Percentiles rank a stretch among this genome's conserved stretches.
Evolutionary conservation across 2,113 vertebrate species (phyloP).

Genomic region (Myotis lucifugus): DNA sequence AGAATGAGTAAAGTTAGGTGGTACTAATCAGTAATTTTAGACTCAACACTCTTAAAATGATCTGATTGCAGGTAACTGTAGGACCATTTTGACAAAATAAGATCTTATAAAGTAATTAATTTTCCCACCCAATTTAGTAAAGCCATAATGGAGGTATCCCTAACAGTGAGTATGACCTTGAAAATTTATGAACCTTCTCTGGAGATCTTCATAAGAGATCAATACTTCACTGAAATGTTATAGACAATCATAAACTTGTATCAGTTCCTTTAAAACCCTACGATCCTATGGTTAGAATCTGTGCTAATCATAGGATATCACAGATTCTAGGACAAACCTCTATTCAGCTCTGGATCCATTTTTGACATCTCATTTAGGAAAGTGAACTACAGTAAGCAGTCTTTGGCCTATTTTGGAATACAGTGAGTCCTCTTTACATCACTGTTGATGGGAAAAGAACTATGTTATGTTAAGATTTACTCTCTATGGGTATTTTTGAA

Average conservation of each 20-base stretch:
- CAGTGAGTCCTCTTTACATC: neutral
- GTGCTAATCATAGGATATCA: neutral
- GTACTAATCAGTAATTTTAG: slow-evolving; percentile 32
- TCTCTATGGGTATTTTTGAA: neutral
- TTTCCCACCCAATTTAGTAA: neutral
- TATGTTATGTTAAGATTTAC: neutral
- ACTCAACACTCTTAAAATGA: neutral
- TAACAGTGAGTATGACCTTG: neutral
- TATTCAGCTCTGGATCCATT: neutral
- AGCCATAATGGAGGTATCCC: neutral
- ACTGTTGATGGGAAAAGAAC: neutral
- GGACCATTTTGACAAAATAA: neutral
- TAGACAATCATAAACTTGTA: neutral
- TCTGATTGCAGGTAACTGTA: neutral
- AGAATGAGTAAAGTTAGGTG: neutral
- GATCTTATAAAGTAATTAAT: slow-evolving; percentile 17
- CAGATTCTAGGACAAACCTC: slow-evolving; percentile 2
- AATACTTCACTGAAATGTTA: neutral
- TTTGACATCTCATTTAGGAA: neutral
- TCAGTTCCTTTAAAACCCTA: neutral
- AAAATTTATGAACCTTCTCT: neutral
- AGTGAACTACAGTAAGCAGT: neutral
- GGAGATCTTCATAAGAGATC: slow-evolving; percentile 14
- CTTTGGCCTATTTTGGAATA: slow-evolving; percentile 20
- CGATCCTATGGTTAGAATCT: neutral